Evolutionary conservation across 2,797 vertebrate species (phyloP).

Genomic region (Yasuhikotakia modesta): DNA sequence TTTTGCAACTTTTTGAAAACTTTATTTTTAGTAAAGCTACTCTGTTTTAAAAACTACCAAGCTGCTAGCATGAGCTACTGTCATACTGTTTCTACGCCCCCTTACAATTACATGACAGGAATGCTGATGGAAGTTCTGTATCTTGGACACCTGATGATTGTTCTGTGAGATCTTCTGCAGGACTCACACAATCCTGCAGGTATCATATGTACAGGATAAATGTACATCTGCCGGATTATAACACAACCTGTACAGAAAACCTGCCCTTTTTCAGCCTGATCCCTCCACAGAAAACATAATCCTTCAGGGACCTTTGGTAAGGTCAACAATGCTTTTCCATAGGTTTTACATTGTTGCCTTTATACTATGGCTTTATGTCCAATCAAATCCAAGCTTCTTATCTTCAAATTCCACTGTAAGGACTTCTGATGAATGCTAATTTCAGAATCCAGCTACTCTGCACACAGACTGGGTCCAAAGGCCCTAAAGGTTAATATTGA

Average conservation of each 20-base stretch:
- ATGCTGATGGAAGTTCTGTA: background rate
- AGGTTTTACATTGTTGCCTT: background rate
- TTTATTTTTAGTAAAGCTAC: too few species aligned
- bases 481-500: constrained; percentile 55
- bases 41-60: too few species aligned
- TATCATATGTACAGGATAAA: background rate
- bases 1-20: too few species aligned
- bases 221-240: background rate
- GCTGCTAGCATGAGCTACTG: too few species aligned
- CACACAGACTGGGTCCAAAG: constrained; percentile 33
- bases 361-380: background rate
- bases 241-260: background rate
- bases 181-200: background rate
- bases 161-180: background rate
- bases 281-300: background rate
- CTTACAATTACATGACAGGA: background rate
- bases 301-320: background rate
- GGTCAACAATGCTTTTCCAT: background rate
- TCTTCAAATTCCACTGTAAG: background rate
- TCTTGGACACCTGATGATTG: background rate
- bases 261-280: background rate
- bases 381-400: constrained; percentile 3
- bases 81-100: too few species aligned
- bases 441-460: constrained; percentile 35
- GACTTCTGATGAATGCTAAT: constrained; percentile 4